Conservation (phyloP, 2,888 invertebrate species). For the Campoplex nolae region DNA sequence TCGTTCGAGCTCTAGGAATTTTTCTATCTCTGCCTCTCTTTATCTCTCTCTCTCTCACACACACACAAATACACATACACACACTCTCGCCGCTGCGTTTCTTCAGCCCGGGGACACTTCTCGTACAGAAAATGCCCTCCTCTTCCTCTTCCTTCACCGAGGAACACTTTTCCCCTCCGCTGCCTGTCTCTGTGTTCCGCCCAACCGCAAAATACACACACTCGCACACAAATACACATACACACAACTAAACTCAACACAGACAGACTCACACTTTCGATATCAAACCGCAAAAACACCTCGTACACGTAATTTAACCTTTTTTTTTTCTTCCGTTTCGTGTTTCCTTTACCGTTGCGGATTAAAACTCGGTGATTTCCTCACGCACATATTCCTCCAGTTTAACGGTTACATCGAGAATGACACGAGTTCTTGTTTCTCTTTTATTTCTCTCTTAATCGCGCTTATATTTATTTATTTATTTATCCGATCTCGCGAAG, state of each 20-base stretch:
- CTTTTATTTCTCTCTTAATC: not conserved
- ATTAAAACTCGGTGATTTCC: conserved; percentile 9
- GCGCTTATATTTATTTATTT: conserved; percentile 30
- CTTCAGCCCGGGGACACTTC: conserved; percentile 59
- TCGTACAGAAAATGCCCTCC: conserved; percentile 43
- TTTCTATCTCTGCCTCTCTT: not conserved
- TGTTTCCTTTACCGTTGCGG: conserved; percentile 23
- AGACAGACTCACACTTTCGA: conserved; percentile 25
- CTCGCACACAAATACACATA: not conserved
- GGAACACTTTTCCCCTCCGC: conserved; percentile 24
- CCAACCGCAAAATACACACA: conserved; percentile 27
- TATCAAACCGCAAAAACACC: conserved; percentile 44
- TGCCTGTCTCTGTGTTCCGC: conserved; percentile 30
- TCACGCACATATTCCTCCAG: conserved; percentile 3
- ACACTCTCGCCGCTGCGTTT: conserved; percentile 54
- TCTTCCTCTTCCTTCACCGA: conserved; percentile 33
- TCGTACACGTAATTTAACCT: conserved; percentile 43
- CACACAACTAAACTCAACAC: not conserved
- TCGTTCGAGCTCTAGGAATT: conserved; percentile 30
- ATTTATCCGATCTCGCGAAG: conserved; percentile 35
- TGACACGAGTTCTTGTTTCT: not conserved
- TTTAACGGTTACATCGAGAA: not conserved
- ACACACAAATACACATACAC: not conserved
- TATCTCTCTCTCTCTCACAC: conserved; percentile 18
- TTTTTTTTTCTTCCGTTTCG: conserved; percentile 18